Evolutionary conservation across 2,888 invertebrate species (phyloP), one percentile per base, ranked within the genome.

Genomic region (Fissipunctia ypsillon): DNA sequence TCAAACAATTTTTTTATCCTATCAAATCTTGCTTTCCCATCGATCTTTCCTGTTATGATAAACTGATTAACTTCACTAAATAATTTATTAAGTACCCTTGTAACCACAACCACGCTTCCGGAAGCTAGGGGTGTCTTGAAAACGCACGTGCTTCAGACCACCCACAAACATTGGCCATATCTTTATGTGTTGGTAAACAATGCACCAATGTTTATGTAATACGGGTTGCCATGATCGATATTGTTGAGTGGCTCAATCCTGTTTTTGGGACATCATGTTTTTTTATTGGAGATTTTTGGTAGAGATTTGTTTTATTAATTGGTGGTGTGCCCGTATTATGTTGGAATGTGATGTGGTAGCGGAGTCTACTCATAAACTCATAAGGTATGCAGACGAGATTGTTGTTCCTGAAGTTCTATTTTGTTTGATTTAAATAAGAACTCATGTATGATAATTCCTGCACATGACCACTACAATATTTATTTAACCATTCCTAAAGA

Each of bases 111-210:
- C 68, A 60, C 9, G 22, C 57, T 80, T 68, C 90, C 90, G 90
- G 91, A 90, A 90, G 89, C 83, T 56, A 56, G 64, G 78, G 78
- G 82, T 83, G 65, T 80, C 61, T 73, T 61, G 43, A 45, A 66
- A 65, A 73, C 45, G 76, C 81, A 85, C 83, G 83, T 83, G 83
- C 73, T 76, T 78, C 0, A 28, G 89, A 88, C 89, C 89, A 90
- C 90, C 88, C 90, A 86, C 81, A 69, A 78, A 70, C 50, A 79
- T 82, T 78, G 76, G 73, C 68, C 73, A 77, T 80, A 77, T 75
- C 64, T 72, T 56, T 79, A 60, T 70, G 76, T 86, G 85, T 88
- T 82, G 83, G 85, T 84, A 88, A 87, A 90, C 89, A 90, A 87
- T 82, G 73, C 66, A 50, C 73, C 83, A 80, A 79, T 80, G 77